Base-by-base conservation (phyloP, 1,140 invertebrate species). In the Yoshiicerus persimilis region DNA sequence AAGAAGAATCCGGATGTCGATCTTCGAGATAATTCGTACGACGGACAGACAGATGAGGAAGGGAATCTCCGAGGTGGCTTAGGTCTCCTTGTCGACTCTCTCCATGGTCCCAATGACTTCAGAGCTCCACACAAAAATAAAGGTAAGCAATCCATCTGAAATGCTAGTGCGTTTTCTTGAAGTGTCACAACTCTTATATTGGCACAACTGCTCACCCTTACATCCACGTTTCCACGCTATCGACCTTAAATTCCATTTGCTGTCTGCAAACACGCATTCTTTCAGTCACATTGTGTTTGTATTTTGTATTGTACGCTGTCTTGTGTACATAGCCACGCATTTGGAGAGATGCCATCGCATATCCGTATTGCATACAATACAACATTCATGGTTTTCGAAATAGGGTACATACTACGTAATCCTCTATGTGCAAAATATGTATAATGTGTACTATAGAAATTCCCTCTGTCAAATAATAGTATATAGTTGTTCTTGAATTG, bases 41-140 rank as follows among this genome's bases (percentile, higher is more conserved):
- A 96, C 91, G 95, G 95, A 23, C 90, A 92, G 11, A 91, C 92
- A 34, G 92, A 93, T 90, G 92, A 93, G 89, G 91, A 91, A 32
- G 92, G 91, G 91, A 92, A 93, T 90, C 94, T 97, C 86, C 94
- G 94, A 20, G 95, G 96, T 25, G 98, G 98, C 2, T 92, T 99
- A 9, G 98, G 98, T 30, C 96, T 98, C 92, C 94, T 99, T 70
- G 96, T 96, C n/a, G 98, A 99, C 92, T 97, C 97, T 11, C 94
- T 95, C 89, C 94, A 94, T 89, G 97, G 97, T 66, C 93, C 94
- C 75, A 96, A 96, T 90, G 96, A 97, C 93, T 97, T 97, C 93
- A 94, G 95, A 70, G 30, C 66, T 32, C 32, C 56, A 4, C 86
- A 89, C 39, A 90, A 88, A 88, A 86, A 64, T 66, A 87, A 88